These are phyloP conservation scores for Melieria omissa DNA, from an alignment of 2,888 invertebrate species.

Conservation along the genomic window DNA sequence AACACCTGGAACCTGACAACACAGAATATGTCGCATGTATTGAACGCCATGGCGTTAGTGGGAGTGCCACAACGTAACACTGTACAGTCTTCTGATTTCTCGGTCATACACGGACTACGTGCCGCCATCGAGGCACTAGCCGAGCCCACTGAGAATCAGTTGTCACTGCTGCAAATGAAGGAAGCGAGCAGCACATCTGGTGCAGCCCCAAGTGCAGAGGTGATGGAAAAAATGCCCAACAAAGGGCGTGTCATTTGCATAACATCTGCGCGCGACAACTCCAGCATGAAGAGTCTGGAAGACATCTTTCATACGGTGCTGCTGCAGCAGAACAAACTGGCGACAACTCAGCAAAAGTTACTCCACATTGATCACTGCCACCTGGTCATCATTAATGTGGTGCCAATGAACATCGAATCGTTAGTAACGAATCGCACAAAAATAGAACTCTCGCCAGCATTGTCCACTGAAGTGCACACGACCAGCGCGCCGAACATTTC, in stretches of 20 bases:
- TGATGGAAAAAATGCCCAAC: conserved; percentile 52
- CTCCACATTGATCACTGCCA: conserved; percentile 88
- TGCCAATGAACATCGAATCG: conserved; percentile 83
- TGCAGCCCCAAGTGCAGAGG: background rate
- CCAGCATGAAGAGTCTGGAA: conserved; percentile 85
- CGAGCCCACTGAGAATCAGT: conserved; percentile 83
- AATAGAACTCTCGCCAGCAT: conserved; percentile 77
- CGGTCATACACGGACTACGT: conserved; percentile 84
- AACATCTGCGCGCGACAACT: conserved; percentile 88
- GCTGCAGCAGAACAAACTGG: conserved; percentile 81
- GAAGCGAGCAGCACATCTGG: conserved; percentile 56
- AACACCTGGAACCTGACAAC: conserved; percentile 87
- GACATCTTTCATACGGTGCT: conserved; percentile 87
- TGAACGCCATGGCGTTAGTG: conserved; percentile 84
- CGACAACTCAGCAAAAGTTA: conserved; percentile 71
- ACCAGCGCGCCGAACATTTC: conserved; percentile 80
- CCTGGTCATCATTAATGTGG: conserved; percentile 88
- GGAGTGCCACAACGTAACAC: conserved; percentile 78
- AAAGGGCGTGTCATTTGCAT: conserved; percentile 88
- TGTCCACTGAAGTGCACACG: conserved; percentile 84
- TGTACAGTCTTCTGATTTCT: conserved; percentile 71
- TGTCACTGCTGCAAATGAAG: conserved; percentile 60
- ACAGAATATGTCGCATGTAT: conserved; percentile 88
- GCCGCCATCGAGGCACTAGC: conserved; percentile 88
- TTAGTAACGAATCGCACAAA: conserved; percentile 79